phyloP scores from a whole-genome alignment of 2,113 vertebrate species.

The Petrocephalus microphthalmus region DNA sequence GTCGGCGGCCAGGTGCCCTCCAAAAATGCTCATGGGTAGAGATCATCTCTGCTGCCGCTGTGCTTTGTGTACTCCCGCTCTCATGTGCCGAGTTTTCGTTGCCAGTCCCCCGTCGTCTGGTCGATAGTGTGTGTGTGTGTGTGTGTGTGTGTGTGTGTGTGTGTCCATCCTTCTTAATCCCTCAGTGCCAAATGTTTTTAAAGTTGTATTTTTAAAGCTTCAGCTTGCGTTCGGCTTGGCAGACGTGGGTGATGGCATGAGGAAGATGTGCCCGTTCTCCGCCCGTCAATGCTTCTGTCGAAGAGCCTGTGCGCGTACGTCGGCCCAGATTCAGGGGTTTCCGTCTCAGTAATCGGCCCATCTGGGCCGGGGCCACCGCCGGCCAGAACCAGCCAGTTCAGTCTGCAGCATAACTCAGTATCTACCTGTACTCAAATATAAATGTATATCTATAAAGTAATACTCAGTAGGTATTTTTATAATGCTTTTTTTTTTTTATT shows the following conservation, averaged over 20 bases:
- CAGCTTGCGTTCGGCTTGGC: constrained; percentile 43
- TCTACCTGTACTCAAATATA: constrained; percentile 3
- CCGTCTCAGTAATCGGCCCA: background rate
- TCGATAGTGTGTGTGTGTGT: background rate
- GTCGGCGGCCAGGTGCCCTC: background rate
- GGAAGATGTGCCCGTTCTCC: constrained; percentile 22
- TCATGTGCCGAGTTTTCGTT: background rate
- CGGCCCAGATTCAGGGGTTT: background rate
- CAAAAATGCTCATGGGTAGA: background rate
- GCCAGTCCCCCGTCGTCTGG: background rate
- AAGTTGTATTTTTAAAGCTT: constrained; percentile 29
- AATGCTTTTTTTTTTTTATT: constrained; percentile 19
- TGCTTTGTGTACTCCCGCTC: background rate
- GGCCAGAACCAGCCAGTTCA: background rate
- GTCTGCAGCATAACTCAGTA: background rate
- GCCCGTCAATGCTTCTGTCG: constrained; percentile 11
- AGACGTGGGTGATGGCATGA: constrained; percentile 41
- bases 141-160: constrained; percentile 52
- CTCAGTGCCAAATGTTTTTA: constrained; percentile 60
- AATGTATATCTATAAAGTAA: background rate
- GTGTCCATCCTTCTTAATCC: constrained; percentile 32
- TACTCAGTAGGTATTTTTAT: constrained; percentile 11
- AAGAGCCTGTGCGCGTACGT: background rate
- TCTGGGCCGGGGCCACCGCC: background rate
- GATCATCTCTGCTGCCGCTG: background rate